Evolutionary conservation across 2,888 invertebrate species (phyloP).

Genomic region (Deilephila porcellus): DNA sequence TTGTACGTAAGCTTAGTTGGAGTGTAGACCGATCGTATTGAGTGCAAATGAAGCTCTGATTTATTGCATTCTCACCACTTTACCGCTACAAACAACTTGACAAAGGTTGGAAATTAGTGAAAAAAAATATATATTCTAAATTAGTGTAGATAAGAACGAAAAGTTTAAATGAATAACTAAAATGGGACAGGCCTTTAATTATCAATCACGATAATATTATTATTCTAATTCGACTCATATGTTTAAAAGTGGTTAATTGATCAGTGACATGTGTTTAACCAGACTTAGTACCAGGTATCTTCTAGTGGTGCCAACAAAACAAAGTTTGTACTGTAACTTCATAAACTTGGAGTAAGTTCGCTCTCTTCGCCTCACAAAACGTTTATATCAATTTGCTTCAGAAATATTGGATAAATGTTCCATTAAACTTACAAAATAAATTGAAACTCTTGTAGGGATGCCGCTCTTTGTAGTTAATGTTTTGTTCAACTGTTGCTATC

Average conservation of each 20-base stretch:
- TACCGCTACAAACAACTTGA: too few relatives aligned
- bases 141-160: too few relatives aligned
- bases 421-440: conserved; percentile 51
- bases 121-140: too few relatives aligned
- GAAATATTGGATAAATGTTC: conserved; percentile 67
- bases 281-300: conserved; percentile 33
- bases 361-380: conserved; percentile 55
- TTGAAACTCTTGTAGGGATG: conserved; percentile 38
- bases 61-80: too few relatives aligned
- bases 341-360: conserved; percentile 56
- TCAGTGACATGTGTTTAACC: conserved; percentile 32
- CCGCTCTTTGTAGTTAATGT: conserved; percentile 32
- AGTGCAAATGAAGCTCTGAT: too few relatives aligned
- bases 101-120: too few relatives aligned
- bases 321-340: conserved; percentile 62
- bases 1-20: too few relatives aligned
- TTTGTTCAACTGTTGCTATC: conserved; percentile 16
- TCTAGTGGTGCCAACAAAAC: conserved; percentile 44
- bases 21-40: too few relatives aligned
- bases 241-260: conserved; percentile 31
- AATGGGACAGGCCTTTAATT: too few relatives aligned
- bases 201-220: too few relatives aligned
- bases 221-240: background rate
- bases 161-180: too few relatives aligned
- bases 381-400: conserved; percentile 67